phyloP scores from a whole-genome alignment of 2,113 vertebrate genomes.

The Marmota monax region DNA sequence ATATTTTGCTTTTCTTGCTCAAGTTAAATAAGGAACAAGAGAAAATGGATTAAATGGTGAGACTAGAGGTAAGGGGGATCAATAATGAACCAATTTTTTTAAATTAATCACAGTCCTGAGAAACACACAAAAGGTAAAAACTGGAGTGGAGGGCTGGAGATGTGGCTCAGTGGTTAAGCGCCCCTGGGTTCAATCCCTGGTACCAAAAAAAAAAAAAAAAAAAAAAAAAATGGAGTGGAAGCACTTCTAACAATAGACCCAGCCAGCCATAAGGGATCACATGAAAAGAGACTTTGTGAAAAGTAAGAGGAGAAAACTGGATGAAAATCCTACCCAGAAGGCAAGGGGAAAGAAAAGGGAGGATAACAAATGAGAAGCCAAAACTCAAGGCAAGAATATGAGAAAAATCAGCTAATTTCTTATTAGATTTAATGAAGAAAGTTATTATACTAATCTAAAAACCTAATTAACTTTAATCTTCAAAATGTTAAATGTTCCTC shows the following conservation, averaged over 20 bases:
- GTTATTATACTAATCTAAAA: slow-evolving; percentile 62
- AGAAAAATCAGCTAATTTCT: slow-evolving; percentile 63
- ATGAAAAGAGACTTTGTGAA: neutral
- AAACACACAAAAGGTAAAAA: slow-evolving; percentile 57
- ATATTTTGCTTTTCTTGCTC: slow-evolving; percentile 65
- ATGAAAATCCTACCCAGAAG: slow-evolving; percentile 39
- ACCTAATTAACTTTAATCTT: slow-evolving; percentile 66
- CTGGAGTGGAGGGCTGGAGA: neutral
- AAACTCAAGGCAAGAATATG: slow-evolving; percentile 50
- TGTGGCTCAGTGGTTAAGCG: too few relatives aligned
- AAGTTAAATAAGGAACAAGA: slow-evolving; percentile 70
- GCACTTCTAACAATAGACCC: neutral
- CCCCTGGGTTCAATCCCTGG: too few relatives aligned
- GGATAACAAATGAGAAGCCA: slow-evolving; percentile 46
- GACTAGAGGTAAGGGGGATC: neutral
- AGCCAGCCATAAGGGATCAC: neutral
- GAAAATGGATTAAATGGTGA: slow-evolving; percentile 58
- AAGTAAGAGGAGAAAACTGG: neutral
- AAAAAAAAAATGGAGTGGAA: neutral
- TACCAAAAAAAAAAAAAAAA: too few relatives aligned
- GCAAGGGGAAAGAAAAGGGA: neutral
- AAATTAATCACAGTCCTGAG: slow-evolving; percentile 63
- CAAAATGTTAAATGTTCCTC: slow-evolving; percentile 64
- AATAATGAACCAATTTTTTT: slow-evolving; percentile 52
- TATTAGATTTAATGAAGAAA: slow-evolving; percentile 64